Base-by-base conservation (phyloP, 1,140 invertebrate genomes). In the Saxidomus purpurata region DNA sequence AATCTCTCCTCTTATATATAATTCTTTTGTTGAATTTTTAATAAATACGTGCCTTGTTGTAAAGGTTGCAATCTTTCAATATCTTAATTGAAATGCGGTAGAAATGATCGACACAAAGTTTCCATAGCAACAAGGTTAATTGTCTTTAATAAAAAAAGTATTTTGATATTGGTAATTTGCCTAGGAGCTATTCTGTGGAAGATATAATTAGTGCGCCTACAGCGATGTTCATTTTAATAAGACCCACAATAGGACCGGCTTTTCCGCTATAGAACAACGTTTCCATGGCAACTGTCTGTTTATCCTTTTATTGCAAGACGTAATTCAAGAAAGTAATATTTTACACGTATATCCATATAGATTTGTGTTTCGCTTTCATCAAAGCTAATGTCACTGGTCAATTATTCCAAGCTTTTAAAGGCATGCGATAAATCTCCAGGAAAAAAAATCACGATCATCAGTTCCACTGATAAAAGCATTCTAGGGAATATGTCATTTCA, bases 111-210 rank as follows among this genome's bases (percentile, higher is more conserved):
- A 15, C 40, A 49, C 38, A 19, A 25, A 1, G 71, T 76, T 76
- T 13, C 71, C 40, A 76, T 76, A 25, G 71, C 25, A 76, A 76
- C 71, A 40, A 76, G 71, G 71, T 76, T 76, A 76, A 76, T 76
- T 76, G 71, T 76, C 71, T 76, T 76, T 76, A 47, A 76, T 76
- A 76, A 49, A 76, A 74, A 76, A 43, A 47, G 40, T 28, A 47
- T 76, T 76, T 76, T 76, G 36, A 76, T 76, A 76, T 76, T 47
- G 71, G 38, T 63, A 63, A 63, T 63, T 63, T 63, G 59, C 28
- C 59, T 63, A 63, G 59, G 28, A n/a, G 59, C n/a, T 63, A 19
- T 63, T 63, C n/a, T 63, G 4, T 43, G 38, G 11, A 6, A 40
- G 71, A 76, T 76, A 76, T 76, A 76, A 76, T 76, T 76, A 76